These are phyloP conservation scores for Mesocentrotus franciscanus DNA, from an alignment of 53 echinoderm and acorn worm species.

Conservation along the genomic window DNA sequence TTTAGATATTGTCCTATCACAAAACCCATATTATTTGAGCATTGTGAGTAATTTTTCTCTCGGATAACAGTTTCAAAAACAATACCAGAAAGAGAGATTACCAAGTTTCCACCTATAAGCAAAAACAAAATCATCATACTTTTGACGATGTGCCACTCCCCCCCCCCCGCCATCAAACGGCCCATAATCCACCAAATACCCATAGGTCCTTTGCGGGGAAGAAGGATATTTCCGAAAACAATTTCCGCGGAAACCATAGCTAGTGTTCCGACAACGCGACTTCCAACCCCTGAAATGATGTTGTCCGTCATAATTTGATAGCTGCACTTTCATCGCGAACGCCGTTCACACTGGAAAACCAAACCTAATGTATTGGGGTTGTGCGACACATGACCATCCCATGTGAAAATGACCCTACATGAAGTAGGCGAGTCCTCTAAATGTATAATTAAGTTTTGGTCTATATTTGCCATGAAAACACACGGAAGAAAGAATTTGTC, in stretches of 20 bases:
- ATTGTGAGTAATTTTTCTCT: no score
- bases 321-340: not conserved
- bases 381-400: no score
- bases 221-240: conserved; percentile 64
- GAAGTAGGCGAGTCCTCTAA: no score
- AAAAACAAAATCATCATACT: not conserved
- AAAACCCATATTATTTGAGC: no score
- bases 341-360: not conserved
- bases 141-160: not conserved
- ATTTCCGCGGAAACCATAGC: conserved; percentile 59
- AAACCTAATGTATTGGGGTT: not conserved
- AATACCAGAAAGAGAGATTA: no score
- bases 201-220: conserved; percentile 65
- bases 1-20: no score
- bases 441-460: no score
- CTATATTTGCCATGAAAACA: no score
- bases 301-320: not conserved
- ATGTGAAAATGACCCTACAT: no score
- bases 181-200: conserved; percentile 47
- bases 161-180: not conserved
- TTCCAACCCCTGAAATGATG: not conserved
- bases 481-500: no score
- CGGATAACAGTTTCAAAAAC: no score
- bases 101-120: not conserved
- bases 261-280: conserved; percentile 33